These are phyloP conservation scores for Drosophila mayaguana DNA, from an alignment of 2,888 invertebrate genomes.

Conservation along the genomic window DNA sequence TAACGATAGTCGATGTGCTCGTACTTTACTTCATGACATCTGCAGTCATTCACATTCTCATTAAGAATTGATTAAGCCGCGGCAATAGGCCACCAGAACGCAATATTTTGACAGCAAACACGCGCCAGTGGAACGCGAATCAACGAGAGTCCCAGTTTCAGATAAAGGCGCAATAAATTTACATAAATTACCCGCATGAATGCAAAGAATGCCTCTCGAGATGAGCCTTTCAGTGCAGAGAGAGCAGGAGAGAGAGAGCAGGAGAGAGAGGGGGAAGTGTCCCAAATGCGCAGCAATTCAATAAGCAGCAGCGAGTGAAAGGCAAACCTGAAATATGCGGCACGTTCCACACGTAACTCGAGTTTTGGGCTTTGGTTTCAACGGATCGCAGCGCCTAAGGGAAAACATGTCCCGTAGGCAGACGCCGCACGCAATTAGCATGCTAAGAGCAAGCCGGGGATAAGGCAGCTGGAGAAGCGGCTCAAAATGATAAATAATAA, in stretches of 20 bases:
- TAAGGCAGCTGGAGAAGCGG: slow-evolving; percentile 4
- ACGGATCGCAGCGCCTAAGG: slow-evolving; percentile 21
- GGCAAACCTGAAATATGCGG: slow-evolving; percentile 71
- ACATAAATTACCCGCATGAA: slow-evolving; percentile 81
- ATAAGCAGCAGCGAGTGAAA: slow-evolving; percentile 55
- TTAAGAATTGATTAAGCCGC: slow-evolving; percentile 72
- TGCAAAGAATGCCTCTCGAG: slow-evolving; percentile 60
- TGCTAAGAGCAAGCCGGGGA: slow-evolving; percentile 32
- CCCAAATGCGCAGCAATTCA: slow-evolving; percentile 75
- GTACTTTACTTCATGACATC: slow-evolving; percentile 31
- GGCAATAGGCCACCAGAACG: slow-evolving; percentile 32
- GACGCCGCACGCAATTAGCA: slow-evolving; percentile 71
- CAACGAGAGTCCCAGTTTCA: slow-evolving; percentile 27
- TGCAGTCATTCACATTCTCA: slow-evolving; percentile 53
- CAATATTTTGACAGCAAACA: slow-evolving; percentile 75
- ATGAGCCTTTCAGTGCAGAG: slow-evolving; percentile 10
- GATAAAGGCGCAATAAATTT: slow-evolving; percentile 75
- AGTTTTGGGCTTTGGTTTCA: slow-evolving; percentile 42
- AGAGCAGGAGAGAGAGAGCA: background rate
- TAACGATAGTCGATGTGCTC: slow-evolving; percentile 32
- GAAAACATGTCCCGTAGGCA: slow-evolving; percentile 62
- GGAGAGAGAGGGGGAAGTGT: slow-evolving; percentile 33
- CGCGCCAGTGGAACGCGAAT: slow-evolving; percentile 55
- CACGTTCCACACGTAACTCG: slow-evolving; percentile 75
- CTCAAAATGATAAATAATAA: slow-evolving; percentile 55